These are phyloP conservation scores for Agrypnus murinus DNA, from an alignment of 2,888 invertebrate species.

Conservation along the genomic window DNA sequence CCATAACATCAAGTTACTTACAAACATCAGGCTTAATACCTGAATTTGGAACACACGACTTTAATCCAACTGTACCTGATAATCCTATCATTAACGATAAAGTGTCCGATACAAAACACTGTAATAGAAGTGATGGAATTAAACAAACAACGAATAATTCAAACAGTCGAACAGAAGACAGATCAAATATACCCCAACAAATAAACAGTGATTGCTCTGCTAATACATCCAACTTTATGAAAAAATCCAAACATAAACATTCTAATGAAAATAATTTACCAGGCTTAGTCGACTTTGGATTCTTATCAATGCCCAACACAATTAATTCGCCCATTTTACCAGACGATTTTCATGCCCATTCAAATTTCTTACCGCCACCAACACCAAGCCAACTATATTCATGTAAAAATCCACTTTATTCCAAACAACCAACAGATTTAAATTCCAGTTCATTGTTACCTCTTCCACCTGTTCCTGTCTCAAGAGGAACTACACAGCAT, in stretches of 20 bases:
- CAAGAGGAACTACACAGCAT: constrained; percentile 61
- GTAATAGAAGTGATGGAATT: constrained; percentile 23
- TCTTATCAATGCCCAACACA: constrained; percentile 67
- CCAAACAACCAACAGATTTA: constrained; percentile 64
- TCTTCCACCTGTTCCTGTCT: constrained; percentile 59
- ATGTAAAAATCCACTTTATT: constrained; percentile 68
- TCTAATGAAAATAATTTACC: constrained; percentile 60
- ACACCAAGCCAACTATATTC: constrained; percentile 64
- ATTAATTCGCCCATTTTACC: constrained; percentile 69
- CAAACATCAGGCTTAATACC: constrained; percentile 63
- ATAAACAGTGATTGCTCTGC: constrained; percentile 42
- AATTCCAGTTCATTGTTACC: constrained; percentile 60
- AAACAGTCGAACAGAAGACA: constrained; percentile 33
- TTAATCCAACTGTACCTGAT: constrained; percentile 36
- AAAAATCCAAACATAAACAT: constrained; percentile 64
- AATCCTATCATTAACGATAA: constrained; percentile 20
- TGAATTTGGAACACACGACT: constrained; percentile 61
- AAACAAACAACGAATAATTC: constrained; percentile 29
- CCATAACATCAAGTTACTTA: constrained; percentile 64
- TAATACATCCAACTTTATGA: constrained; percentile 42
- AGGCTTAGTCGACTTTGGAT: constrained; percentile 67
- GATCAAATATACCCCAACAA: constrained; percentile 24
- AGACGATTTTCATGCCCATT: constrained; percentile 69
- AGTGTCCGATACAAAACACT: constrained; percentile 38
- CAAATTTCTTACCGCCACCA: constrained; percentile 66